Conservation (phyloP, 1,140 invertebrate genomes). For the Fopius arisanus region DNA sequence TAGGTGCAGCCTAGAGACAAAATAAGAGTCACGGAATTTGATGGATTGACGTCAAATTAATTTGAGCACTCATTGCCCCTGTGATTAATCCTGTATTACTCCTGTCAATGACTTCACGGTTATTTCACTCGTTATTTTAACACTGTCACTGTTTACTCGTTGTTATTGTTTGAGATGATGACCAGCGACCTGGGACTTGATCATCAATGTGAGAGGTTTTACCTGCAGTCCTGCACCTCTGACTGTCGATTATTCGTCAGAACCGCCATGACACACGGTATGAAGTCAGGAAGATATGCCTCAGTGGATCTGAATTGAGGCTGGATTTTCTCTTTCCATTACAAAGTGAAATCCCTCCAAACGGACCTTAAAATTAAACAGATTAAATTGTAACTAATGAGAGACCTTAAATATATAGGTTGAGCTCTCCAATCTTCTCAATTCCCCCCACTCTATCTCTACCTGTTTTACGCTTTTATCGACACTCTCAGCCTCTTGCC, state of each 20-base stretch:
- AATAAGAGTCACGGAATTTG: slow-evolving; percentile 1
- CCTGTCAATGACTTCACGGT: not conserved
- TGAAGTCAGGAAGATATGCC: too few relatives aligned
- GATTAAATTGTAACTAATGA: too few relatives aligned
- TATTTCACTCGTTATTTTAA: not conserved
- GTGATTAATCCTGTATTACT: not conserved
- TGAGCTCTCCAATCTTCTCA: too few relatives aligned
- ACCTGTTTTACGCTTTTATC: too few relatives aligned
- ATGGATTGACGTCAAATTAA: not conserved
- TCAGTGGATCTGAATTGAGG: too few relatives aligned
- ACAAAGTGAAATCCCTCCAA: too few relatives aligned
- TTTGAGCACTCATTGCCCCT: not conserved
- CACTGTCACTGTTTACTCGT: not conserved
- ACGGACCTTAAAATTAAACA: too few relatives aligned
- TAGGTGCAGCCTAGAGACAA: slow-evolving; percentile 10
- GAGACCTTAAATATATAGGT: too few relatives aligned
- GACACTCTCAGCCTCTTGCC: too few relatives aligned
- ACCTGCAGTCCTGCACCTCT: not conserved
- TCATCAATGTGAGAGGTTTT: slow-evolving; percentile 2
- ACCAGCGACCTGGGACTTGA: not conserved
- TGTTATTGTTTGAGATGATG: not conserved
- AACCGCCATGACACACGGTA: slow-evolving; percentile 31
- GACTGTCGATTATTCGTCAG: slow-evolving; percentile 16
- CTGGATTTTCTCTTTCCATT: too few relatives aligned
- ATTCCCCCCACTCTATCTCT: too few relatives aligned